A percentile compares a stretch with the other conserved stretches of the same genome.
These are phyloP conservation scores for Symphodus melops DNA, from an alignment of 2,113 vertebrate species.

Conservation along the genomic window DNA sequence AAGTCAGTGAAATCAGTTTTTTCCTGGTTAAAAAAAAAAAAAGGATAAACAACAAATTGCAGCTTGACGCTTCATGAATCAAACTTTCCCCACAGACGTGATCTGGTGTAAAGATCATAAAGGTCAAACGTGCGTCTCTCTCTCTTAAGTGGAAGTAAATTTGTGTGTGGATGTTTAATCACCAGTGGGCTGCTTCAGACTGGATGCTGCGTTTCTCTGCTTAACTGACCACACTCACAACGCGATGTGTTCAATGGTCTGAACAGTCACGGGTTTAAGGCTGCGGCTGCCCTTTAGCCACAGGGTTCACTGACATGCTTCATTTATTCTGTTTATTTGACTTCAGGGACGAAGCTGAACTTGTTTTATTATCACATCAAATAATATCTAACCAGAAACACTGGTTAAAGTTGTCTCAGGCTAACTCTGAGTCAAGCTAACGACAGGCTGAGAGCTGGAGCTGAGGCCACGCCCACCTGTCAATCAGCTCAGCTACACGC, in stretches of 20 bases:
- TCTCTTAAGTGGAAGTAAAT: background rate
- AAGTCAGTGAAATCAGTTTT: no score
- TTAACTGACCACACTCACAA: background rate
- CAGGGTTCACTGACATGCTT: background rate
- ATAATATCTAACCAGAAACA: background rate
- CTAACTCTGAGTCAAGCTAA: no score
- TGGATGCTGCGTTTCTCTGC: background rate
- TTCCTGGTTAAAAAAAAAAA: no score
- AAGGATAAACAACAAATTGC: no score
- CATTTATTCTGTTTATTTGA: background rate
- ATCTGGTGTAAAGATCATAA: no score
- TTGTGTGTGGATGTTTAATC: background rate
- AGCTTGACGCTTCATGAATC: no score
- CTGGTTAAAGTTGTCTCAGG: no score
- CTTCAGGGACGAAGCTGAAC: background rate
- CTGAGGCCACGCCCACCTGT: no score
- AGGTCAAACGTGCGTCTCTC: background rate
- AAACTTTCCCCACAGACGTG: no score
- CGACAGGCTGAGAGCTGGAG: no score
- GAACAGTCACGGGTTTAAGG: slow-evolving; percentile 6
- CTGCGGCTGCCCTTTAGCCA: slow-evolving; percentile 8
- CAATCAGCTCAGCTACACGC: no score
- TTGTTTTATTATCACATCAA: background rate
- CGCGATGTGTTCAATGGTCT: slow-evolving; percentile 3
- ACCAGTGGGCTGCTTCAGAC: background rate